A percentile compares a stretch with the other conserved stretches of the same genome.
phyloP scores from a whole-genome alignment of 1,140 invertebrate genomes.

The Xylocopa sonorina region DNA sequence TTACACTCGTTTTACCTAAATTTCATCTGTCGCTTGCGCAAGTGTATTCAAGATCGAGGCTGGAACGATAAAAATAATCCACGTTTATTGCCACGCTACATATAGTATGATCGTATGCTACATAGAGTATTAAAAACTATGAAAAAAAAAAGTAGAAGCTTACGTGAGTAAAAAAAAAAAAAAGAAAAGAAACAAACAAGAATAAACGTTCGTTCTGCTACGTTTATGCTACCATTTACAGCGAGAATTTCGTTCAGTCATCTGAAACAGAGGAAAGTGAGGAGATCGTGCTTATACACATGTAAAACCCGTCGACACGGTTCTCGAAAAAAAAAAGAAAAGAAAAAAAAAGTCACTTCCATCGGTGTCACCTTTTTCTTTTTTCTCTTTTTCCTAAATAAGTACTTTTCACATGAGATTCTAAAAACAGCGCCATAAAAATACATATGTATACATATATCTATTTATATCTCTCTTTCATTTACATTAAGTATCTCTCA shows the following conservation, averaged over 20 bases:
- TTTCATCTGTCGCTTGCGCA: slow-evolving; percentile 9
- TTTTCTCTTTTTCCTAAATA: slow-evolving; percentile 22
- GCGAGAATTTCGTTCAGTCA: slow-evolving; percentile 42
- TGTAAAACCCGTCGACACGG: background rate
- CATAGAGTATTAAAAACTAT: slow-evolving; percentile 43
- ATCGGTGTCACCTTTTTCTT: background rate
- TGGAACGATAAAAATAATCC: slow-evolving; percentile 40
- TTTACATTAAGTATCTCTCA: slow-evolving; percentile 34
- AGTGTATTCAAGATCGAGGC: slow-evolving; percentile 12
- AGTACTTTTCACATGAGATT: slow-evolving; percentile 20
- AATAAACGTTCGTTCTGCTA: slow-evolving; percentile 4
- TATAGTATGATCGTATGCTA: slow-evolving; percentile 41
- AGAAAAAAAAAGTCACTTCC: slow-evolving; percentile 5
- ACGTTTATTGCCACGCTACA: slow-evolving; percentile 48
- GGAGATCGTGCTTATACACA: slow-evolving; percentile 60
- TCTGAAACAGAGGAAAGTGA: slow-evolving; percentile 24
- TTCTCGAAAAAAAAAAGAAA: background rate
- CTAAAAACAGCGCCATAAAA: slow-evolving; percentile 5
- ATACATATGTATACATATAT: slow-evolving; percentile 10
- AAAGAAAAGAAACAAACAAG: background rate
- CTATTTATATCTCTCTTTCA: background rate
- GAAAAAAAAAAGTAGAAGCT: slow-evolving; percentile 39
- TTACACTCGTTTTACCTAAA: slow-evolving; percentile 25
- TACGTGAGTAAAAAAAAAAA: slow-evolving; percentile 35
- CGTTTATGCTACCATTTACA: slow-evolving; percentile 45